Conservation (phyloP, 2,888 invertebrate genomes). For the Odontomyia ornata region DNA sequence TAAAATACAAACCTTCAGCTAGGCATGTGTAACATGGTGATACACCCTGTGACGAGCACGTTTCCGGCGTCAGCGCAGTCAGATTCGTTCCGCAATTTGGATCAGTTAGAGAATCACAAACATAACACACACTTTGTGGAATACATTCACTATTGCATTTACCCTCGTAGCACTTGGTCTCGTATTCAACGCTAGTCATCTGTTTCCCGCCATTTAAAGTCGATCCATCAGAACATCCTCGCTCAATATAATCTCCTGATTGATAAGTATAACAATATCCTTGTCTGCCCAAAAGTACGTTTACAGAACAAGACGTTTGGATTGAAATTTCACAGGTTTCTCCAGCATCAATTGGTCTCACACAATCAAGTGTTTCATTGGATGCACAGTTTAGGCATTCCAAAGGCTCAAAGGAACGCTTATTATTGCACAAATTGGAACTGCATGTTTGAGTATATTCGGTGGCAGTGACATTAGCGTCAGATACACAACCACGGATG, state of each 20-base stretch:
- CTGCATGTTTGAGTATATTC: not conserved
- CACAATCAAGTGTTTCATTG: constrained; percentile 22
- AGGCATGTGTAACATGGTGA: constrained; percentile 34
- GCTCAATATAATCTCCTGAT: constrained; percentile 3
- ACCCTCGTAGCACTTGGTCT: not conserved
- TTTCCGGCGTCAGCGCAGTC: not conserved
- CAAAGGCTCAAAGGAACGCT: not conserved
- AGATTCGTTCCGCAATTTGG: constrained; percentile 13
- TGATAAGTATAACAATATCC: constrained; percentile 34
- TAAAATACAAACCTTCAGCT: constrained; percentile 25
- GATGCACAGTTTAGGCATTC: constrained; percentile 22
- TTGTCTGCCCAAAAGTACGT: constrained; percentile 14
- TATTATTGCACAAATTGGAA: constrained; percentile 3
- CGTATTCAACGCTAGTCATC: not conserved
- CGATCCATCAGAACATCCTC: constrained; percentile 26
- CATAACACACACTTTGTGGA: constrained; percentile 33
- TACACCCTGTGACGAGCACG: not conserved
- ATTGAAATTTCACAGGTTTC: constrained; percentile 21
- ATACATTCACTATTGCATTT: constrained; percentile 28
- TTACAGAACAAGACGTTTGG: not conserved
- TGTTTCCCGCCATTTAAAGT: not conserved
- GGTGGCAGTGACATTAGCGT: constrained; percentile 26
- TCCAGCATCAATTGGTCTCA: not conserved
- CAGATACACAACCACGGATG: constrained; percentile 34
- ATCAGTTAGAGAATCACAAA: constrained; percentile 17